These are phyloP conservation scores for Achatina immaculata DNA, from an alignment of 1,140 invertebrate genomes.

Conservation along the genomic window DNA sequence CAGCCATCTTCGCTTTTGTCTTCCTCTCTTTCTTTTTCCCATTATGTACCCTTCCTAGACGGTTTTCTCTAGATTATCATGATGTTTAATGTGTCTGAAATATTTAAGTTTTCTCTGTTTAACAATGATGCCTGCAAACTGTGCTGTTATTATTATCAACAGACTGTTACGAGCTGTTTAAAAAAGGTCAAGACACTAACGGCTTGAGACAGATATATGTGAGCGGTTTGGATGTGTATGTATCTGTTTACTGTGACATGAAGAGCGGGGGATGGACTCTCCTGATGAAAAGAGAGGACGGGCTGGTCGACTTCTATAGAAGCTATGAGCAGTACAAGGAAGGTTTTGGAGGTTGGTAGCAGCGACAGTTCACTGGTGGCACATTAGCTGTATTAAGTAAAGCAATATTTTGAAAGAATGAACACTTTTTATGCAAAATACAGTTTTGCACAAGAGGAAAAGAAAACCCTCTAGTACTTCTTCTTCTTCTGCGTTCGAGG, in stretches of 20 bases:
- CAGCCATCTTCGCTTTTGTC: no score
- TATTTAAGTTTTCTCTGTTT: no score
- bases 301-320: slow-evolving; percentile 86
- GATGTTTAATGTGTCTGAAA: no score
- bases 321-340: slow-evolving; percentile 95
- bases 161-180: slow-evolving; percentile 68
- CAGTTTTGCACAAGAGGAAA: no score
- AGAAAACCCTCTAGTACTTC: no score
- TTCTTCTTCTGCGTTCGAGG: no score
- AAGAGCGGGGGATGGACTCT: slow-evolving; percentile 89
- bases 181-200: slow-evolving; percentile 50
- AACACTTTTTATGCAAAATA: no score
- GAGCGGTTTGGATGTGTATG: slow-evolving; percentile 39
- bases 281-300: slow-evolving; percentile 85
- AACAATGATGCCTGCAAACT: not conserved
- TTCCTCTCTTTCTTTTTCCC: no score
- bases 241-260: slow-evolving; percentile 80
- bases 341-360: slow-evolving; percentile 86
- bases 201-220: slow-evolving; percentile 59
- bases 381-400: not conserved
- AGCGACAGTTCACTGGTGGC: no score
- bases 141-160: not conserved
- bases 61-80: no score
- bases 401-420: no score
- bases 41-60: no score